phyloP scores from a whole-genome alignment of 2,888 invertebrate species.

The Rhodophaea formosa region DNA sequence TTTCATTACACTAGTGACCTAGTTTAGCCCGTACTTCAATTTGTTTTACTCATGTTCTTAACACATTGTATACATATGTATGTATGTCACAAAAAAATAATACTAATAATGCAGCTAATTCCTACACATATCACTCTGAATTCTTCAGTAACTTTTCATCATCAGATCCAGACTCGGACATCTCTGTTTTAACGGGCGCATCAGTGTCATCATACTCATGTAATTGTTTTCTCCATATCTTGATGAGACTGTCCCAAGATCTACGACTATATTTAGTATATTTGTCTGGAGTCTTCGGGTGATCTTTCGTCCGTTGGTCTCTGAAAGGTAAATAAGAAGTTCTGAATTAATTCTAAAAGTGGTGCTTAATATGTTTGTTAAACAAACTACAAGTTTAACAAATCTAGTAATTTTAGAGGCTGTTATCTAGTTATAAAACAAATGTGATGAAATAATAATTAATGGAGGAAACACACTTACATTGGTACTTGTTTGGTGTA shows the following conservation, averaged over 20 bases:
- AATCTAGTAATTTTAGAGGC: no score
- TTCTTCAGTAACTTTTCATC: not conserved
- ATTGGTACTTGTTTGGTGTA: slow-evolving; percentile 85
- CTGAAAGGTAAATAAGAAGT: slow-evolving; percentile 56
- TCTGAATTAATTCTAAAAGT: not conserved
- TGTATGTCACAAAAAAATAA: not conserved
- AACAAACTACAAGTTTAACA: no score
- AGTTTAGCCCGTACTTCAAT: no score
- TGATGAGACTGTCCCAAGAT: slow-evolving; percentile 95
- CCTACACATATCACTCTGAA: not conserved
- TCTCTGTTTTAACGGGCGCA: not conserved
- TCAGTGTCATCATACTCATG: slow-evolving; percentile 90
- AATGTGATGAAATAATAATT: no score
- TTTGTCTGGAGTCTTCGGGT: slow-evolving; percentile 96
- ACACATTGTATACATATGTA: no score
- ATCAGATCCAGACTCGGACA: slow-evolving; percentile 1
- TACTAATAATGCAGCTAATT: not conserved
- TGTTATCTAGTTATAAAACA: no score
- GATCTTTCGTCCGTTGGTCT: slow-evolving; percentile 82
- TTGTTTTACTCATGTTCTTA: no score
- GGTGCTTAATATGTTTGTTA: no score
- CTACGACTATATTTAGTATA: slow-evolving; percentile 92
- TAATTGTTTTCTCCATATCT: slow-evolving; percentile 91
- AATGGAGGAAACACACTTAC: slow-evolving; percentile 68
- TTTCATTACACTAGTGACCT: no score